Evolutionary conservation across 1,140 invertebrate species (phyloP), one percentile per base, ranked within the genome.

Genomic region (Ceratoteleas bidentatus): DNA sequence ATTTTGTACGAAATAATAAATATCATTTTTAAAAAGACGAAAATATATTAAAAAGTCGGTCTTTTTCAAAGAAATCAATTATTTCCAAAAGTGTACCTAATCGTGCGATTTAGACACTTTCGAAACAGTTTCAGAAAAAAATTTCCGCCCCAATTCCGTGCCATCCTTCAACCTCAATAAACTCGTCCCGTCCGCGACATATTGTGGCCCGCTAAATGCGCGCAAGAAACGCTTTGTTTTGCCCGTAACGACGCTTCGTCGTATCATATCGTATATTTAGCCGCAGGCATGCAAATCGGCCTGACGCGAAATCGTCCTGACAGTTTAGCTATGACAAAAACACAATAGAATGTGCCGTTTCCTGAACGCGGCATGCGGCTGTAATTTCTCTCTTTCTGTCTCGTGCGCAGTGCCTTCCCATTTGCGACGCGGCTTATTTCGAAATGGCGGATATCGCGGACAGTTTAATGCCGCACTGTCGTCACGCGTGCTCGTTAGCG

Each of bases 301-400:
- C 72, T 75, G 76, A 87, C 79, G 87, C 84, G 77, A 89, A 90
- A 91, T 89, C 88, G 84, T 85, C 84, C 85, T 88, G 90, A 90
- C 90, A 90, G 89, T 90, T 91, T 90, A 91, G 89, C 89, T 90
- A 91, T 90, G 88, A 90, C 89, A 90, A 89, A 90, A 86, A 85
- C 85, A 91, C 90, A 91, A 91, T 91, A 90, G 90, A 90, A 90
- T 90, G 79, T 84, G 85, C 76, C 85, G 89, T 90, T 90, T 91
- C 90, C 90, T 90, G 90, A 88, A 87, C 75, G 81, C 85, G 77
- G 84, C 88, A 87, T 88, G 88, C 87, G 81, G 80, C 79, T 84
- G 85, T 86, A 87, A 87, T 87, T 87, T 86, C 86, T 88, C 88
- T 84, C 78, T 70, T 62, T 85, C 49, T 80, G 68, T 82, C 83